Conservation (phyloP, 2,888 invertebrate species). For the Drosophila mettleri region DNA sequence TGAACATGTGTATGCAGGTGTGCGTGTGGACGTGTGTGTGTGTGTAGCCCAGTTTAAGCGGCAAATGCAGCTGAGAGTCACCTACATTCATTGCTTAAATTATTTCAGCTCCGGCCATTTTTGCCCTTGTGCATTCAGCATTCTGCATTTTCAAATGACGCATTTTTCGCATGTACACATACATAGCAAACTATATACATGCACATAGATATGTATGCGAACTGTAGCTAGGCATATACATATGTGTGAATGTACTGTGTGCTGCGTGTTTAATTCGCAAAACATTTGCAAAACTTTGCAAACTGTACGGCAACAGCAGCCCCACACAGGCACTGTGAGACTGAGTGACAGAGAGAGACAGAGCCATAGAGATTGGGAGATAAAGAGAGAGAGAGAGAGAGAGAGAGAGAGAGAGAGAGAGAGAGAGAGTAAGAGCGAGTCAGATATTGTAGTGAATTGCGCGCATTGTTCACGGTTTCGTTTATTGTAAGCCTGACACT, state of each 20-base stretch:
- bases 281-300: conserved; percentile 66
- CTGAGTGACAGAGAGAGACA: no score
- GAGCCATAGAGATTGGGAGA: no score
- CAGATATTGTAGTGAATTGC: conserved; percentile 71
- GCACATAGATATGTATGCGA: background rate
- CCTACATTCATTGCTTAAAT: conserved; percentile 64
- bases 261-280: conserved; percentile 75
- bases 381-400: background rate
- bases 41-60: conserved; percentile 52
- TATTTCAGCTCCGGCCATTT: conserved; percentile 38
- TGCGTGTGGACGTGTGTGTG: conserved; percentile 24
- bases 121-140: conserved; percentile 51
- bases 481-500: conserved; percentile 40
- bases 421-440: background rate
- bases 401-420: background rate
- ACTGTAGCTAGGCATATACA: background rate
- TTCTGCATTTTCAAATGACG: conserved; percentile 72
- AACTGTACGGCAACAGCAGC: conserved; percentile 49
- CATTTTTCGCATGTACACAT: conserved; percentile 60
- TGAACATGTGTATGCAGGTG: conserved; percentile 2
- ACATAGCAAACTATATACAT: conserved; percentile 3
- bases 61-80: conserved; percentile 58
- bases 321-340: conserved; percentile 14
- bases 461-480: conserved; percentile 63
- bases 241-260: conserved; percentile 17